Evolutionary conservation across 2,888 invertebrate species (phyloP).

Genomic region (Luperina testacea): DNA sequence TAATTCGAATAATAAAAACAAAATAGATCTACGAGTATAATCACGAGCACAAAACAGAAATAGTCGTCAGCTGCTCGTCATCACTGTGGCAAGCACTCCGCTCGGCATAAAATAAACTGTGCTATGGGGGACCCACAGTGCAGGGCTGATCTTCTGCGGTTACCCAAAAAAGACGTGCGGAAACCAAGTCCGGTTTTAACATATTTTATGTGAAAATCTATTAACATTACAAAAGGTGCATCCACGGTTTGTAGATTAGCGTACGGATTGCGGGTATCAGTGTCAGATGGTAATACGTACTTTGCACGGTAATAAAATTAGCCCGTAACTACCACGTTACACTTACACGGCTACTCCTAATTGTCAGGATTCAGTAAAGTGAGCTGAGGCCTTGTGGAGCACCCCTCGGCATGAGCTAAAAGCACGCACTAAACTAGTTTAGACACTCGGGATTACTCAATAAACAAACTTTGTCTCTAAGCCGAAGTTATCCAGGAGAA

Average conservation of each 20-base stretch:
- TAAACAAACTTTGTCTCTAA: conserved; percentile 63
- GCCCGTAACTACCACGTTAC: not conserved
- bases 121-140: not conserved
- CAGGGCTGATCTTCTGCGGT: not conserved
- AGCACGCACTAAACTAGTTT: conserved; percentile 63
- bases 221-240: conserved; percentile 14
- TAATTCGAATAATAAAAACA: not conserved
- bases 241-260: conserved; percentile 5
- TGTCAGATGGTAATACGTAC: conserved; percentile 5
- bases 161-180: not conserved
- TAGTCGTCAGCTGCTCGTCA: not conserved
- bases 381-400: conserved; percentile 16
- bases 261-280: conserved; percentile 3
- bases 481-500: conserved; percentile 26
- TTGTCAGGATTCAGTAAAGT: conserved; percentile 20
- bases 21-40: not conserved
- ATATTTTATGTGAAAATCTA: not conserved
- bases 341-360: conserved; percentile 16
- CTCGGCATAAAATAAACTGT: not conserved
- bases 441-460: conserved; percentile 61
- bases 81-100: not conserved
- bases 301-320: conserved; percentile 28
- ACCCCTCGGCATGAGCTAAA: conserved; percentile 42
- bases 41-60: not conserved
- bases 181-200: not conserved